phyloP scores from a whole-genome alignment of 2,113 vertebrate genomes.

The Neoarius graeffei region DNA sequence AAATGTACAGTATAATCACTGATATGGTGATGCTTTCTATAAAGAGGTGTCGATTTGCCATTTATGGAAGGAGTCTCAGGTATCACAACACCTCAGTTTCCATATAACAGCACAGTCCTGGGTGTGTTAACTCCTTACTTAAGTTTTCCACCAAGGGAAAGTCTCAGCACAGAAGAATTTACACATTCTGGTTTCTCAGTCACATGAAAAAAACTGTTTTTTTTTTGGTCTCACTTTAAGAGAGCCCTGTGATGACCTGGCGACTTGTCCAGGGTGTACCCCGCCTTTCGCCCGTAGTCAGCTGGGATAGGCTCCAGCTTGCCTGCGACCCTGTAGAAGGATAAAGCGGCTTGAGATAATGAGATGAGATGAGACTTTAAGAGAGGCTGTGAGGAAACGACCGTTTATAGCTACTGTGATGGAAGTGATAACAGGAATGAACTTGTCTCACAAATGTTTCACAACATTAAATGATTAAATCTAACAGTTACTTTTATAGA shows the following conservation, averaged over 20 bases:
- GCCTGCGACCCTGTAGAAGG: too few species aligned
- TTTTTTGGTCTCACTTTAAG: neutral
- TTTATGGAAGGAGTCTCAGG: neutral
- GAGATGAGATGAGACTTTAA: too few species aligned
- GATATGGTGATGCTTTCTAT: neutral
- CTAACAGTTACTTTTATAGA: neutral
- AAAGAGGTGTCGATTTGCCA: neutral
- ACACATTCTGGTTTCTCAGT: neutral
- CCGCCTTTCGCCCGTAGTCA: too few species aligned
- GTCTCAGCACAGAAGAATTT: neutral
- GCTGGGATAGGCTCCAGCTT: too few species aligned
- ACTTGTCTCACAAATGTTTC: neutral
- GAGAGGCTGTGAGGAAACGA: neutral
- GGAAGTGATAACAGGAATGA: neutral
- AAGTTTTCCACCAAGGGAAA: neutral
- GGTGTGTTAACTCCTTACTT: neutral
- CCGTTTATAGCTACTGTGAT: neutral
- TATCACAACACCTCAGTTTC: neutral
- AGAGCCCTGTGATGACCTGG: too few species aligned
- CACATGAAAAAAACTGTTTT: neutral
- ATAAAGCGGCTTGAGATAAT: too few species aligned
- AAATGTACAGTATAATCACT: neutral
- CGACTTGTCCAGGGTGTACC: too few species aligned
- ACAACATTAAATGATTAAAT: neutral
- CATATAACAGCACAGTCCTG: neutral